Evolutionary conservation across 1,140 invertebrate species (phyloP), one percentile per base, ranked within the genome.

Genomic region (Schmidtea mediterranea): DNA sequence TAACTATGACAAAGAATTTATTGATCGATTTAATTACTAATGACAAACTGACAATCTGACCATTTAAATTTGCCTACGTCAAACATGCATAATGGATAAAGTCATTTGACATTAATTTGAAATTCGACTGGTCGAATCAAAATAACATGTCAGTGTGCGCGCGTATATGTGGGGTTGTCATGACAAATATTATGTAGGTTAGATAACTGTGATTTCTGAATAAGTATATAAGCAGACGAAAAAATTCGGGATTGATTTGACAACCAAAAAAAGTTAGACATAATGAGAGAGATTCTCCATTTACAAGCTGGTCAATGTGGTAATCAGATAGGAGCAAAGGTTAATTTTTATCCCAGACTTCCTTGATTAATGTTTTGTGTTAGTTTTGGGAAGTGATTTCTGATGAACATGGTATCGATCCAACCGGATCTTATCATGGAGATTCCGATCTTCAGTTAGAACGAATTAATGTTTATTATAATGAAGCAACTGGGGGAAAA

Each of bases 341-440:
- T 83, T 67, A 69, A 71, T 23, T 43, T 13, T 32, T n/a, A n/a
- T 32, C 21, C 22, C 18, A 39, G 9, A 41, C 13, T 23, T 22
- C n/a, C n/a, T 16, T n/a, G 10, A 50, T 23, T 15, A n/a, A 10
- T 49, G 16, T 3, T 39, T 45, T 41, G 37, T n/a, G n/a, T n/a
- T 50, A 83, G 80, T 87, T 87, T 69, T 86, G 81, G 82, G 81
- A 86, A 69, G 79, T 86, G 26, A 84, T 87, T 55, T 83, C 80
- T 36, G 58, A 61, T 51, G 68, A 70, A 53, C 70, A 71, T 53
- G 69, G 70, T 24, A 69, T 71, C 49, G 66, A 70, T 53, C 65
- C 69, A 5, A 65, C 63, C 21, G 69, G 69, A 18, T 56, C 58
- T 13, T 71, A 71, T 54, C 58, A 66, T 49, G 69, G 69, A 10